These are phyloP conservation scores for Trissolcus basalis DNA, from an alignment of 1,140 invertebrate species.

Conservation along the genomic window DNA sequence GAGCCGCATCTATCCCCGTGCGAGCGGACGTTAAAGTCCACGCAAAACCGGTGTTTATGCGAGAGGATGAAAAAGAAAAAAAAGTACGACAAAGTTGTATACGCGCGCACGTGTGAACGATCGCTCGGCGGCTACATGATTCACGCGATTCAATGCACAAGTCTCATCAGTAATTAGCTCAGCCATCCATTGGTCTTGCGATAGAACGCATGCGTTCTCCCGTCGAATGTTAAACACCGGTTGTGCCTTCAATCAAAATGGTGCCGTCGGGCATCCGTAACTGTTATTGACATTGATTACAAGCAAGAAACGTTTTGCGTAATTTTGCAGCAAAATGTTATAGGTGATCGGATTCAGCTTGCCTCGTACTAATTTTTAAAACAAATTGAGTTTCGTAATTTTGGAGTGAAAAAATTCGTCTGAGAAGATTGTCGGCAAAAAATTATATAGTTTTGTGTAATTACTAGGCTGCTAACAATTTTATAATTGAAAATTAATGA, in stretches of 20 bases:
- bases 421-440: too few relatives aligned
- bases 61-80: conserved; percentile 13
- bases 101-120: conserved; percentile 62
- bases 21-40: conserved; percentile 47
- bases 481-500: too few relatives aligned
- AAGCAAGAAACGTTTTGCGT: conserved; percentile 25
- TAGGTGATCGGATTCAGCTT: conserved; percentile 2
- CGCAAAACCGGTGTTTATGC: conserved; percentile 52
- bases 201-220: conserved; percentile 29
- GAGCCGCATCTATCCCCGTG: conserved; percentile 43
- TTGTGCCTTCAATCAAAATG: conserved; percentile 27
- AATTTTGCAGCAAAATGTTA: conserved; percentile 21
- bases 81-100: conserved; percentile 61
- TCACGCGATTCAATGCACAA: conserved; percentile 62
- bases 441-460: too few relatives aligned
- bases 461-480: too few relatives aligned
- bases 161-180: conserved; percentile 62
- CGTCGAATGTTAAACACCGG: conserved; percentile 16
- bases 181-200: conserved; percentile 18
- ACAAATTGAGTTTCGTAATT: conserved; percentile 1
- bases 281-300: conserved; percentile 57
- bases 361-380: not conserved
- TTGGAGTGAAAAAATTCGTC: too few relatives aligned
- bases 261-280: conserved; percentile 27
- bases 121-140: conserved; percentile 53